Base-by-base conservation (phyloP, 2,797 vertebrate genomes). In the Linurgus olivaceus region DNA sequence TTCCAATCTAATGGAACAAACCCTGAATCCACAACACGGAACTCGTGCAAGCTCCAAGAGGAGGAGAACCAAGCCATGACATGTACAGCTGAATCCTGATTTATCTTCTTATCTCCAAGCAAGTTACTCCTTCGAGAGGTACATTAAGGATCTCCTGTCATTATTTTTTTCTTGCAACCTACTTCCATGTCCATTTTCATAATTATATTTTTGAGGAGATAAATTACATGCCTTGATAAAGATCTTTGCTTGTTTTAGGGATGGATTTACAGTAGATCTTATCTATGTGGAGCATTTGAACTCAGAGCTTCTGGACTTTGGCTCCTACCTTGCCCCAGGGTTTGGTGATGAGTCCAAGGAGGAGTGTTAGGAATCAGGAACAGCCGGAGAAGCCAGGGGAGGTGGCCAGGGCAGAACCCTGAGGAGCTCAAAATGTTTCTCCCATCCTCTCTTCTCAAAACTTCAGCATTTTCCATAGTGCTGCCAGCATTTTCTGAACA, bases 11-110 rank as follows among this genome's bases (percentile, higher is more conserved):
- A 29, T 29, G 63, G 51, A 73, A 21, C 23, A 66, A 82, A 89
- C 28, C 47, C 57, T 24, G 57, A 68, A 67, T 6, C 51, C 71
- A 17, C 38, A 9, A 13, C 1, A 7, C 4, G 80, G 26, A 71
- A 70, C 38, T 50, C 2, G 0, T 40, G 7, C 17, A 26, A 20
- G 35, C 52, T 33, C 16, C 31, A 31, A 28, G 15, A 1, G 29
- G 51, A 85, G 63, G 37, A 84, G 52, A 84, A 38, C 45, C 35
- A 67, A 59, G 47, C 31, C 54, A 20, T 25, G 45, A 7, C 10
- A 17, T 0, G 5, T 33, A 1, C 25, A 68, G 28, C 1, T 57
- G 33, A 61, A n/a, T 17, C 33, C 55, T 57, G 17, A 66, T 78
- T 78, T 57, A 28, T 20, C 37, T 50, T 61, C 54, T 55, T 52